Base-by-base conservation (phyloP, 2,888 invertebrate genomes). In the Caenorhabditis doughertyi region DNA sequence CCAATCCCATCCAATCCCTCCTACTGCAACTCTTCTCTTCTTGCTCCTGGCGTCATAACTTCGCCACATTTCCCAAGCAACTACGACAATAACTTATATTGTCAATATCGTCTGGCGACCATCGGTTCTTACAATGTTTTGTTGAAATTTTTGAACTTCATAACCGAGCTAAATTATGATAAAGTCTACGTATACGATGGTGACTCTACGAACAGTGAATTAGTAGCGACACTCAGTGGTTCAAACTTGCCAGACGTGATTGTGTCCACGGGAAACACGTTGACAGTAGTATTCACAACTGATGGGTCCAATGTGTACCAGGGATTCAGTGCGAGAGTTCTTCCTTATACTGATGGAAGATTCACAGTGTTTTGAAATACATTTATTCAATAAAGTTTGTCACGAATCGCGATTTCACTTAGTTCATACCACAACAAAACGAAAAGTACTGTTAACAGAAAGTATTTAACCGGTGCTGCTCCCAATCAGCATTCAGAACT, bases 21-120 rank as follows among this genome's bases (percentile, higher is more conserved):
- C 7, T 35, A 35, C 16, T 67, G 65, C 25, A 67, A 67, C 16
- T 23, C 21, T 11, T 21, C 35, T 9, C 4, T 51, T 11, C 51
- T 67, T n/a, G 51, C 65, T 0, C 65, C 65, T 1, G 65, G 65
- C 23, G 51, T 53, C 35, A 32, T 67, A 23, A 35, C 65, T 1
- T 49, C 65, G 16, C 51, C 65, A 0, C 35, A 67, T 13, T 67
- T 23, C 25, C 65, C 65, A 4, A 21, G 16, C 1, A 51, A 32
- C 16, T 67, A 67, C 35, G 64, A 49, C 32, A 32, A 29, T 16
- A 25, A 53, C n/a, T 5, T 32, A 2, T 3, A 13, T 29, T 67
- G 67, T 35, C 8, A 13, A 13, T 67, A 67, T 9, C 39, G 13
- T 5, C 16, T 67, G 2, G 1, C 16, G 3, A 67, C 67, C 8